These are phyloP conservation scores for Plutomurus gul DNA, from an alignment of 1,140 invertebrate genomes.

Conservation along the genomic window DNA sequence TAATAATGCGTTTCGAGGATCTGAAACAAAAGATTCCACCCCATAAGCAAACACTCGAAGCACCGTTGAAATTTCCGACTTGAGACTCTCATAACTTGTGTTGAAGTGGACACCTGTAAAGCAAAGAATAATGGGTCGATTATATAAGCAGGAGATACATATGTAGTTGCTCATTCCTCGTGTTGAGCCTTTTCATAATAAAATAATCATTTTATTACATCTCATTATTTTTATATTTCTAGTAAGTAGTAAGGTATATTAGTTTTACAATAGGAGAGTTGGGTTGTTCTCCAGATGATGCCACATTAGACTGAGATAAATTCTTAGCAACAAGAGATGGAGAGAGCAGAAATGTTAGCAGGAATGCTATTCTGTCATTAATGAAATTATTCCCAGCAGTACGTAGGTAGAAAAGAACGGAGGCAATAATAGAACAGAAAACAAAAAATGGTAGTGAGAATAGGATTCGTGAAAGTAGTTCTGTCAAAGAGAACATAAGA, in stretches of 20 bases:
- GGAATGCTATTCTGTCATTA: too few species aligned
- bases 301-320: too few species aligned
- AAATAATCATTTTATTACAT: too few species aligned
- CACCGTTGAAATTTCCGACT: conserved; percentile 83
- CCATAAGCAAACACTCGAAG: conserved; percentile 89
- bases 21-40: conserved; percentile 81
- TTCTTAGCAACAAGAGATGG: too few species aligned
- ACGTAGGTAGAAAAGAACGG: neutral
- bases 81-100: conserved; percentile 76
- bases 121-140: neutral
- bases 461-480: conserved; percentile 1
- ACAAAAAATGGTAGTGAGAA: neutral
- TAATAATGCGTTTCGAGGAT: conserved; percentile 66
- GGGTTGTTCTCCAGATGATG: too few species aligned
- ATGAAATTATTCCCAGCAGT: too few species aligned
- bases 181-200: neutral
- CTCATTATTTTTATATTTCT: too few species aligned
- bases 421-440: neutral
- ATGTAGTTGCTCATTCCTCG: neutral
- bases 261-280: too few species aligned
- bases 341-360: too few species aligned
- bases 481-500: neutral
- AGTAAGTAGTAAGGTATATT: too few species aligned
- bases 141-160: neutral
- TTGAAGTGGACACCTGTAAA: conserved; percentile 84